Evolutionary conservation across 2,797 vertebrate species (phyloP), one percentile per base, ranked within the genome.

Genomic region (Haliaeetus vocifer): DNA sequence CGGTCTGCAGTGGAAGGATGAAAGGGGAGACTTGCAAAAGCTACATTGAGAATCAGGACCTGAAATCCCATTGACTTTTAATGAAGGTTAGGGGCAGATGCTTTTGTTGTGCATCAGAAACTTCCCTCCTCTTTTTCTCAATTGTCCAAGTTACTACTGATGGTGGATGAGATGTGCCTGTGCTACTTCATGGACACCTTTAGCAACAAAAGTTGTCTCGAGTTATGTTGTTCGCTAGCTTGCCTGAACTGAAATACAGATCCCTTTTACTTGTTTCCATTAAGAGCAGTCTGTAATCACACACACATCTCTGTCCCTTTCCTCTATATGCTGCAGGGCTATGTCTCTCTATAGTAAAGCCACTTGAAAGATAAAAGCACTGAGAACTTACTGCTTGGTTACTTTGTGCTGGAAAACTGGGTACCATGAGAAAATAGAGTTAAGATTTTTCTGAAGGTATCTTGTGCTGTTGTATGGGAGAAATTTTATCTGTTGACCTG

Each of bases 1-100:
- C 28, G 53, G 5, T 59, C 67, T 92, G 86, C 37, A 52, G 20
- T 67, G 19, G 13, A 35, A 61, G 67, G 80, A 95, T 86, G 90
- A 82, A 96, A 93, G 63, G n/a, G 35, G 35, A 70, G 35, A 16
- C 31, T 93, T 95, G 84, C 11, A 80, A 92, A 95, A 82, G 85
- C 49, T 1, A 0, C 93, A 86, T 89, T 83, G 83, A 94, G 93
- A 95, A 66, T 75, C 37, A 20, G 75, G 62, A 90, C 76, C 71
- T 6, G 12, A 92, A 96, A 86, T 96, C 71, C 74, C 52, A 50
- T 85, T 96, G 93, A 96, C 83, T 96, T 96, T 63, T 71, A 92
- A 93, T 80, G 93, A 85, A 79, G 77, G 83, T 35, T 52, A 18
- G 86, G 73, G 82, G 80, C 59, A 88, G 83, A 6, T 0, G 3